A percentile compares a stretch with the other conserved stretches of the same genome.
phyloP scores from a whole-genome alignment of 2,113 vertebrate genomes.

The Melanotaenia duboulayi region DNA sequence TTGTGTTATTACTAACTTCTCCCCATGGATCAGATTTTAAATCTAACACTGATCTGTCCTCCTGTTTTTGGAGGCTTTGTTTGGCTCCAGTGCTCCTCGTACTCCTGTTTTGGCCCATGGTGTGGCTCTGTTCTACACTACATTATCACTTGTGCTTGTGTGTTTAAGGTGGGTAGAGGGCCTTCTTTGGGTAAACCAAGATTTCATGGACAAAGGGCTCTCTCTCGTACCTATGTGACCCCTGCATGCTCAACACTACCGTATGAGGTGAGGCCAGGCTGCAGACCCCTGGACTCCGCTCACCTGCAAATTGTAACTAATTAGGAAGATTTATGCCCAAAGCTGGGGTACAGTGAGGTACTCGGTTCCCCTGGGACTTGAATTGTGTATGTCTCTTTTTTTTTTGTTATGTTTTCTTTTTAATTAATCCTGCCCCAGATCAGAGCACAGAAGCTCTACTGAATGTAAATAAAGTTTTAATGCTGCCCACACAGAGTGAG shows the following conservation, averaged over 20 bases:
- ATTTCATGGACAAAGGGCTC: conserved; percentile 60
- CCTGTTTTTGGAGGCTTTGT: conserved; percentile 1
- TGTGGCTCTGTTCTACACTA: conserved; percentile 40
- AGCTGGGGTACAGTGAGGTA: conserved; percentile 45
- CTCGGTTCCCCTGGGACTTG: conserved; percentile 38
- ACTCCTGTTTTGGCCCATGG: neutral
- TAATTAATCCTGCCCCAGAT: conserved; percentile 34
- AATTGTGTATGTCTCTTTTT: conserved; percentile 17
- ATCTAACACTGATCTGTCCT: conserved; percentile 15
- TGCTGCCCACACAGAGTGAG: conserved; percentile 60
- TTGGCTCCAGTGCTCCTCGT: conserved; percentile 7
- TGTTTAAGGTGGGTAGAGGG: conserved; percentile 45
- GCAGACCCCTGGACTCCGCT: conserved; percentile 40
- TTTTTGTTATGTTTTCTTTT: neutral
- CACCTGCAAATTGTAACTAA: conserved; percentile 43
- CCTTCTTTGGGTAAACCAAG: conserved; percentile 41
- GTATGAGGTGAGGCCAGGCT: conserved; percentile 30
- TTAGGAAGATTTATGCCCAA: conserved; percentile 37
- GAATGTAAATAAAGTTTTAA: conserved; percentile 78
- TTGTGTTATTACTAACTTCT: conserved; percentile 39
- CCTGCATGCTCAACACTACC: conserved; percentile 64
- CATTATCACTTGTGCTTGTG: conserved; percentile 39
- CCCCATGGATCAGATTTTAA: conserved; percentile 33
- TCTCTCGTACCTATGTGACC: conserved; percentile 52
- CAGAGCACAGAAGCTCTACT: conserved; percentile 61